Evolutionary conservation across 2,113 vertebrate species (phyloP), one percentile per base, ranked within the genome.

Genomic region (Oryzias melastigma): DNA sequence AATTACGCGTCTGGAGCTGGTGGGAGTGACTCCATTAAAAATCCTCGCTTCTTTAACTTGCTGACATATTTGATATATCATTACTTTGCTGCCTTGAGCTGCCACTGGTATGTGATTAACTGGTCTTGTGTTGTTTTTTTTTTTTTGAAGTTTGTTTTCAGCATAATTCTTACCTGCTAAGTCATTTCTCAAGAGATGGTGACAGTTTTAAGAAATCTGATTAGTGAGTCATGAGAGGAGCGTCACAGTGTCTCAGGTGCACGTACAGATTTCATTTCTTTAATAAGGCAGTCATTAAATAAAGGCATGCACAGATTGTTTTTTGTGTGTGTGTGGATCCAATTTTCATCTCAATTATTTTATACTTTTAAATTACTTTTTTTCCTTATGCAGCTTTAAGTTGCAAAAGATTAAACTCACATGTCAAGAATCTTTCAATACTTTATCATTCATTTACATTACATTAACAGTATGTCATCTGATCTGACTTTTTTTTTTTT

Each of bases 41-140:
- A 55, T 52, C 52, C 41, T 19, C 47, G 41, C 55, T 62, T 48
- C 51, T 78, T 82, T 62, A 82, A 73, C 66, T 58, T 27, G 5
- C 57, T 59, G 62, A 64, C 55, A 71, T 47, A 60, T 78, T 81
- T 78, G 67, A 75, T 83, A 73, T 85, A 80, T 86, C 61, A 87
- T 87, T 77, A 71, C 63, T 77, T 25, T 17, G 18, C 58, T 55
- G 70, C 67, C 71, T 65, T 58, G 48, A 71, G 54, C 52, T 47
- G 62, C 62, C 12, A 10, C 58, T 35, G 52, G 41, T 60, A 80
- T 66, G 52, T 59, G 46, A 78, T 54, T 47, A 73, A 60, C 55
- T 27, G 45, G 52, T 63, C 18, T 40, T 8, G 15, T 15, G 43
- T 54, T 64, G 60, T 46, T 56, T 13, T 27, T 51, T 6, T 47